Percentiles rank a stretch among this genome's conserved stretches.
Conservation (phyloP, 2,888 invertebrate genomes). For the Andrena camellia region DNA sequence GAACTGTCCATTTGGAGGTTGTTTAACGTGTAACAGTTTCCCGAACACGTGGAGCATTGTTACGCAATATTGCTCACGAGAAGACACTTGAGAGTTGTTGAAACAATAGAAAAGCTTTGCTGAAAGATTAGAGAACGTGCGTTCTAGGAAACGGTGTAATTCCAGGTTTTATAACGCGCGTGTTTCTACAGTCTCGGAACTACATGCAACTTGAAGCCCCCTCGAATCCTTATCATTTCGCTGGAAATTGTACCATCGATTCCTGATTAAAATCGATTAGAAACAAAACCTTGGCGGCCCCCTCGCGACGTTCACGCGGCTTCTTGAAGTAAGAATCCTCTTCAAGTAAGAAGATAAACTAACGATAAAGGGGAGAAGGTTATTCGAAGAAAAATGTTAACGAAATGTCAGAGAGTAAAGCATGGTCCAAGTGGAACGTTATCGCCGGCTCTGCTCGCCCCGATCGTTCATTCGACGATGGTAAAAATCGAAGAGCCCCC, state of each 20-base stretch:
- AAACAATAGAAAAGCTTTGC: too few relatives aligned
- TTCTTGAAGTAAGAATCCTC: background rate
- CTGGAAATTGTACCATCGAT: background rate
- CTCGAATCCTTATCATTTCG: background rate
- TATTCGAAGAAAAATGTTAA: constrained; percentile 30
- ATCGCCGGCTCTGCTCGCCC: constrained; percentile 25
- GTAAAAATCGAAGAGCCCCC: constrained; percentile 1
- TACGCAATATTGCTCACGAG: too few relatives aligned
- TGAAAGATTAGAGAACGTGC: too few relatives aligned
- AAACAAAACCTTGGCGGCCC: background rate
- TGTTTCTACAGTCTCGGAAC: too few relatives aligned
- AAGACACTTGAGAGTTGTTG: too few relatives aligned
- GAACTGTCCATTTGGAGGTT: too few relatives aligned
- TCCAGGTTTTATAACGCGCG: too few relatives aligned
- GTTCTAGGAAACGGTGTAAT: too few relatives aligned
- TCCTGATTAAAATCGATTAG: background rate
- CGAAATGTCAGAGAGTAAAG: constrained; percentile 49
- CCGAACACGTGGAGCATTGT: too few relatives aligned
- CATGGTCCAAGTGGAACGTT: constrained; percentile 42
- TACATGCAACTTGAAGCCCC: background rate
- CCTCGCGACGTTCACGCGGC: background rate
- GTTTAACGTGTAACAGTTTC: too few relatives aligned
- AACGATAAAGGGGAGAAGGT: background rate
- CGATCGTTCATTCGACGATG: constrained; percentile 17
- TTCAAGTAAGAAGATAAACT: background rate